Evolutionary conservation across 2,113 vertebrate genomes (phyloP).

Genomic region (Oreochromis niloticus): DNA sequence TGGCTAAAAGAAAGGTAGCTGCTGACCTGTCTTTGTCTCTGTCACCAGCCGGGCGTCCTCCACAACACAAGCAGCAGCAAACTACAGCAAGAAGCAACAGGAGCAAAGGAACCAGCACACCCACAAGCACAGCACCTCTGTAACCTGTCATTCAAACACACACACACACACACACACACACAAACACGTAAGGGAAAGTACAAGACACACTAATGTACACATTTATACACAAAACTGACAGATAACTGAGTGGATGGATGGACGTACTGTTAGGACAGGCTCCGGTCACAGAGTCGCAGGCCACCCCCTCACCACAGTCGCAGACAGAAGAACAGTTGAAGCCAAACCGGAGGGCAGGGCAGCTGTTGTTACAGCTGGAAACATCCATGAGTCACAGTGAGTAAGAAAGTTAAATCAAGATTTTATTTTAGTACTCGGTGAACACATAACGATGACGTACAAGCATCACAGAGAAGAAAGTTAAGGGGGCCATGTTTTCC

Average conservation of each 20-base stretch:
- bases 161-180: not conserved
- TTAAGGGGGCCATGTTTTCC: not conserved
- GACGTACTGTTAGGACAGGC: constrained; percentile 80
- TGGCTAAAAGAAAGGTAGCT: not conserved
- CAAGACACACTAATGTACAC: not conserved
- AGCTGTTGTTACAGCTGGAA: constrained; percentile 87
- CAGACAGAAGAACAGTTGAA: constrained; percentile 83
- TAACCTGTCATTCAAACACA: constrained; percentile 53
- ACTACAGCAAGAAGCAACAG: constrained; percentile 77
- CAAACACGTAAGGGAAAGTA: not conserved
- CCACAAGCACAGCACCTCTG: constrained; percentile 64
- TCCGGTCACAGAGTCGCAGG: constrained; percentile 76
- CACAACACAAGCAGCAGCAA: constrained; percentile 79
- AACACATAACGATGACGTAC: not conserved
- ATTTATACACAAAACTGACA: not conserved
- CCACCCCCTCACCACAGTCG: constrained; percentile 68
- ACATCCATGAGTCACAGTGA: not conserved
- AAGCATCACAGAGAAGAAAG: not conserved
- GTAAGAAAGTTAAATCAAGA: not conserved
- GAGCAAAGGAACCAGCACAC: constrained; percentile 74
- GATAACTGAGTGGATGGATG: not conserved
- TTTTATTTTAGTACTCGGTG: not conserved
- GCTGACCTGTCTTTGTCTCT: constrained; percentile 85
- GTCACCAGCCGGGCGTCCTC: constrained; percentile 53
- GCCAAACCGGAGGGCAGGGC: constrained; percentile 77